Conservation (phyloP, 2,113 vertebrate genomes). For the Rana temporaria region DNA sequence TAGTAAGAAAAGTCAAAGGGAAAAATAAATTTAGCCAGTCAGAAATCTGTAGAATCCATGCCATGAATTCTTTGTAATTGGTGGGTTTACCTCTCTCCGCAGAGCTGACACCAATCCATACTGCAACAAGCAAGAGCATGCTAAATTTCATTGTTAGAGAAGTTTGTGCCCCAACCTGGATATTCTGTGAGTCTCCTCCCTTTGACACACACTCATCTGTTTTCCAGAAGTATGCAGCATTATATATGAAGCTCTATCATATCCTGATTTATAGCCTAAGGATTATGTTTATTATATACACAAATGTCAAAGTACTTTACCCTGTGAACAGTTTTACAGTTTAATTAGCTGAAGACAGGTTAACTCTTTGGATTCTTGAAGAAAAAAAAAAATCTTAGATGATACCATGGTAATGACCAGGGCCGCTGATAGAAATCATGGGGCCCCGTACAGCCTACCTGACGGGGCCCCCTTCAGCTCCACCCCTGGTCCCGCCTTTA, state of each 20-base stretch:
- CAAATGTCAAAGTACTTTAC: not conserved
- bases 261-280: constrained; percentile 2
- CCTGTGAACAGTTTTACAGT: not conserved
- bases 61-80: not conserved
- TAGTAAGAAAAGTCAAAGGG: constrained; percentile 51
- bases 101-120: not conserved
- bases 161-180: not conserved
- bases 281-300: too few species aligned
- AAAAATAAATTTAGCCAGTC: not conserved
- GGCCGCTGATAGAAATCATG: too few species aligned
- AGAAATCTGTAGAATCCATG: not conserved
- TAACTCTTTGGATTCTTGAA: not conserved
- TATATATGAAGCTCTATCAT: not conserved
- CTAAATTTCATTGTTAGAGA: constrained; percentile 10
- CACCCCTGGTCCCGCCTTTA: too few species aligned
- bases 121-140: constrained; percentile 14
- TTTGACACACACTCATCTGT: not conserved
- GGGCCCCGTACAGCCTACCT: too few species aligned
- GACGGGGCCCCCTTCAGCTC: too few species aligned
- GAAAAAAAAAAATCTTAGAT: not conserved
- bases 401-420: too few species aligned
- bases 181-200: not conserved
- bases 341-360: not conserved
- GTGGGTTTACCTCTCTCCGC: constrained; percentile 32
- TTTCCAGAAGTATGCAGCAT: constrained; percentile 7